Evolutionary conservation across 2,888 invertebrate genomes (phyloP), one percentile per base, ranked within the genome.

Genomic region (Bombylius discolor): DNA sequence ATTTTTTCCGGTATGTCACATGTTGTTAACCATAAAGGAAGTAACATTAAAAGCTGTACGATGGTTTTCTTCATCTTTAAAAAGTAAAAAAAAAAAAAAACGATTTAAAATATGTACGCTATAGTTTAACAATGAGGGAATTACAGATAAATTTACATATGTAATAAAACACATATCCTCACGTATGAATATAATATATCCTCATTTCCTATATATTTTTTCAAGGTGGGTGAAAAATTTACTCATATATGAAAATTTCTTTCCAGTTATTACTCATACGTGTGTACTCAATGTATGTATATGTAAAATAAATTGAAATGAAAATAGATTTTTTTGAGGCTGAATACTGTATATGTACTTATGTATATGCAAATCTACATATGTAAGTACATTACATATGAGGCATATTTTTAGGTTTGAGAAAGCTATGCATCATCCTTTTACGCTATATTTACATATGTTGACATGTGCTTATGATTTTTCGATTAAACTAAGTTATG

Each of bases 401-500:
- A 11, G 8, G 11, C 11, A 42, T 11, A 23, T 23, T 23, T 23
- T 23, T 23, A 4, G 39, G 39, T 42, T 11, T 42, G 39, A 42
- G 39, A 42, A 58, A 54, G 57, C 62, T 59, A 57, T 58, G 60
- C 57, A 62, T 61, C 60, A 59, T 60, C 52, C 55, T 48, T 56
- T 55, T 56, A 57, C 59, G 58, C 57, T 64, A 61, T 23, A 23
- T 63, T 63, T 63, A 60, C 65, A 65, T 65, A 65, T 65, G 65
- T 64, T 63, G 65, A 65, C 64, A 65, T 64, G 65, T 63, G 64
- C 64, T 65, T 64, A 66, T 66, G 67, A 66, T 66, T 65, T 67
- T 66, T 67, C 65, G 66, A 66, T 67, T 65, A 67, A 65, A 66
- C 63, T 14, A 51, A 55, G 55, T 66, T 65, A 66, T 66, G 64